phyloP scores from a whole-genome alignment of 2,113 vertebrate species.

The Bungarus multicinctus region DNA sequence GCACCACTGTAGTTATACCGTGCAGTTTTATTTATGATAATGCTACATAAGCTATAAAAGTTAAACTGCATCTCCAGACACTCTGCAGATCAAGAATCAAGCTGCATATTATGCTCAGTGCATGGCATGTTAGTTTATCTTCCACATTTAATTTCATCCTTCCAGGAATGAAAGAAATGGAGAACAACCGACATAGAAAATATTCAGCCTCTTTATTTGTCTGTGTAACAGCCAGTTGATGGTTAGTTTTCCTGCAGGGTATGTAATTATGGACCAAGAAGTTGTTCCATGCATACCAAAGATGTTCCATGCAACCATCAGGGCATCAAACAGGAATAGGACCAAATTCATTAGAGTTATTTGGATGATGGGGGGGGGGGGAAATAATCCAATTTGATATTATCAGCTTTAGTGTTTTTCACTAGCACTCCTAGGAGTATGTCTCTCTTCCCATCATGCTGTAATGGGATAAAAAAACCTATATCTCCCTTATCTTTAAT shows the following conservation, averaged over 20 bases:
- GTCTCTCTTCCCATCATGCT: neutral
- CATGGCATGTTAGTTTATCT: neutral
- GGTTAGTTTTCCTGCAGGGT: neutral
- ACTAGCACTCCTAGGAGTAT: neutral
- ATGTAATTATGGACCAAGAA: neutral
- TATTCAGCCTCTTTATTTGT: neutral
- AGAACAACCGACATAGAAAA: neutral
- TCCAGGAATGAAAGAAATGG: neutral
- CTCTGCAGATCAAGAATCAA: neutral
- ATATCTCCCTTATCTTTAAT: neutral
- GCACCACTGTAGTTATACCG: neutral
- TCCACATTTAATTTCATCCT: neutral
- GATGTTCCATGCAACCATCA: neutral
- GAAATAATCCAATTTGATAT: neutral
- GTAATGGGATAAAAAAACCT: neutral
- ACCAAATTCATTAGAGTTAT: neutral
- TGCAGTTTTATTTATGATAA: neutral
- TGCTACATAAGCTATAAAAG: neutral
- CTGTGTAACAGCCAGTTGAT: neutral
- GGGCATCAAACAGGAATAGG: neutral
- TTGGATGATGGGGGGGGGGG: neutral
- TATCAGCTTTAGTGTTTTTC: neutral
- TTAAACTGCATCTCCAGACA: neutral
- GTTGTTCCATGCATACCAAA: neutral
- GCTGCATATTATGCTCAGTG: neutral